These are phyloP conservation scores for Macrobrachium nipponense DNA, from an alignment of 1,140 invertebrate species.

Conservation along the genomic window DNA sequence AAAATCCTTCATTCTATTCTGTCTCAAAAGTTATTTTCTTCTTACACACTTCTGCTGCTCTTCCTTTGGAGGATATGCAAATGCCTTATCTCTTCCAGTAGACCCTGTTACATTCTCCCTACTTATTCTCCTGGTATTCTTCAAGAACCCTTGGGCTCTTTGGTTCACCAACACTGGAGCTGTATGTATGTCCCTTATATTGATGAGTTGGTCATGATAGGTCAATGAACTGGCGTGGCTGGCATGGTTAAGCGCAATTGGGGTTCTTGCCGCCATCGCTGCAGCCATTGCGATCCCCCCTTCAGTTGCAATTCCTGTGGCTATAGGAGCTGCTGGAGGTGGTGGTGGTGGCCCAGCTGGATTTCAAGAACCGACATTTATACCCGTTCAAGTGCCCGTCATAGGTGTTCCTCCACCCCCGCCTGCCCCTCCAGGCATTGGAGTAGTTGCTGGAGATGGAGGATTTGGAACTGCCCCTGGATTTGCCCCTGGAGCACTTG, in stretches of 20 bases:
- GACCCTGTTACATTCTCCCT: background rate
- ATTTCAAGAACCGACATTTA: background rate
- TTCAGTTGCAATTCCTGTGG: constrained; percentile 1
- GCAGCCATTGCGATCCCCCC: background rate
- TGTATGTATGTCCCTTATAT: background rate
- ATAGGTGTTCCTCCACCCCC: background rate
- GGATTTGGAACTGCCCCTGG: background rate
- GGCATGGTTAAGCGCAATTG: background rate
- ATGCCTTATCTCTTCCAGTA: background rate
- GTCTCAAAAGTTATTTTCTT: no score
- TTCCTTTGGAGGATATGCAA: no score
- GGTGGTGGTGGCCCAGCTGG: background rate
- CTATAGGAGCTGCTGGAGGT: background rate
- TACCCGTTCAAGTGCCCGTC: background rate
- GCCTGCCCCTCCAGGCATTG: background rate
- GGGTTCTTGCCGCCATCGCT: background rate
- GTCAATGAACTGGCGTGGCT: constrained; percentile 16
- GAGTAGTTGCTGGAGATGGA: background rate
- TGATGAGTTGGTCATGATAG: background rate
- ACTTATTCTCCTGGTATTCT: background rate
- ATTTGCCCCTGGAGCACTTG: background rate
- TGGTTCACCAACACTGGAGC: background rate
- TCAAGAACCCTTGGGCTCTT: background rate
- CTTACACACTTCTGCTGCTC: no score
- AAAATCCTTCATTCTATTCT: no score